These are phyloP conservation scores for Parochlus steinenii DNA, from an alignment of 2,888 invertebrate genomes.

Conservation along the genomic window DNA sequence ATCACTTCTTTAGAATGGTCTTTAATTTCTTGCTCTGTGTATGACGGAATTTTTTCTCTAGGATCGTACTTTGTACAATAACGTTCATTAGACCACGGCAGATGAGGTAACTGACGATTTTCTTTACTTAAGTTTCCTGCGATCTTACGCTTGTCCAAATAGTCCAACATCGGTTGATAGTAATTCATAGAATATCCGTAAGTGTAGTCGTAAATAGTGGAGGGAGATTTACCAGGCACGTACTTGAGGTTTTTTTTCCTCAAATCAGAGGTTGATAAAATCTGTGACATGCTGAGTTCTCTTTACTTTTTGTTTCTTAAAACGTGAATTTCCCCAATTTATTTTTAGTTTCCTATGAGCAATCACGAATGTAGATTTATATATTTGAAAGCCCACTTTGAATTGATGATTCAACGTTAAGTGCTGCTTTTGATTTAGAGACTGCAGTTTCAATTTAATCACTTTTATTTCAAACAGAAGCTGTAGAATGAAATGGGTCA, in stretches of 20 bases:
- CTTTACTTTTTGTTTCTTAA: too few species aligned
- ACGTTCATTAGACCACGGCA: slow-evolving; percentile 57
- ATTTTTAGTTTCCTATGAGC: too few species aligned
- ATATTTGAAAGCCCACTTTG: too few species aligned
- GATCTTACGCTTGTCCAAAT: slow-evolving; percentile 36
- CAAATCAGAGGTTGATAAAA: slow-evolving; percentile 12
- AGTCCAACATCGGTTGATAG: slow-evolving; percentile 79
- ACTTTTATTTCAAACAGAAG: too few species aligned
- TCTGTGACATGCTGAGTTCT: too few species aligned
- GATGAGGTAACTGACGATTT: slow-evolving; percentile 36
- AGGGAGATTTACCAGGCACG: slow-evolving; percentile 32
- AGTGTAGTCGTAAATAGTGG: slow-evolving; percentile 61
- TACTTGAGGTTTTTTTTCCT: slow-evolving; percentile 12
- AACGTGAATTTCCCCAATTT: too few species aligned
- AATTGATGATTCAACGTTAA: too few species aligned
- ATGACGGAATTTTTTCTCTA: slow-evolving; percentile 43
- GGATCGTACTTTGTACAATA: slow-evolving; percentile 49
- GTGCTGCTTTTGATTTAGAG: too few species aligned
- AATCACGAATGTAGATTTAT: too few species aligned
- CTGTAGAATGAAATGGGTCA: too few species aligned
- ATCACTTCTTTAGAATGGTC: slow-evolving; percentile 49
- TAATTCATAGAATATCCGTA: slow-evolving; percentile 71
- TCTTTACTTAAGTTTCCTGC: slow-evolving; percentile 19
- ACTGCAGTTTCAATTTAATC: too few species aligned
- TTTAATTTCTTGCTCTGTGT: slow-evolving; percentile 48